phyloP scores from a whole-genome alignment of 2,888 invertebrate species.

The Cephus rjabovi region DNA sequence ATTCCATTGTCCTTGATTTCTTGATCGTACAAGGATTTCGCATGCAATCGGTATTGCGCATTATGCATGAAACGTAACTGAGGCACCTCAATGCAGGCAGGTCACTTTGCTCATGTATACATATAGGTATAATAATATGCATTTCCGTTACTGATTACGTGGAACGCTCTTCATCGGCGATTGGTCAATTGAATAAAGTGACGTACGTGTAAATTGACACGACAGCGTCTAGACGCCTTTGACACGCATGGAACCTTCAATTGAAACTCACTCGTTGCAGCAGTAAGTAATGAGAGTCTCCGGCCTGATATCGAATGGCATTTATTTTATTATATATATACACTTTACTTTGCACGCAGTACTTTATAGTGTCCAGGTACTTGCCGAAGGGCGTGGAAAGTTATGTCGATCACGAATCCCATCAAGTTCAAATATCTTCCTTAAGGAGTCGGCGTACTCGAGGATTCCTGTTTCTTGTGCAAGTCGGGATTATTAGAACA shows the following conservation, averaged over 20 bases:
- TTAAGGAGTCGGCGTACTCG: background rate
- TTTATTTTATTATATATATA: background rate
- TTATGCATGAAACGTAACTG: background rate
- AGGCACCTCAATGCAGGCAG: background rate
- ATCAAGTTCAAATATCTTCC: background rate
- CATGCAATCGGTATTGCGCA: background rate
- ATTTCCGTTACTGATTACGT: slow-evolving; percentile 52
- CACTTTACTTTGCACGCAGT: background rate
- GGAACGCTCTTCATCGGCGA: slow-evolving; percentile 51
- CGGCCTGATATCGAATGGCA: background rate
- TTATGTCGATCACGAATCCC: background rate
- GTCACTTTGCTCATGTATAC: background rate
- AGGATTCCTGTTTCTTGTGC: background rate
- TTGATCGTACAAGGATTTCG: background rate
- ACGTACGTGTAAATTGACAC: slow-evolving; percentile 52
- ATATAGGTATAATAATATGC: slow-evolving; percentile 48
- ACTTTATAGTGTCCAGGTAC: background rate
- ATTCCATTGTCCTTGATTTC: background rate
- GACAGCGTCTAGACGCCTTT: slow-evolving; percentile 61
- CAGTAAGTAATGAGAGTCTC: background rate
- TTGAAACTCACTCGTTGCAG: slow-evolving; percentile 13
- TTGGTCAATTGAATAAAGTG: slow-evolving; percentile 61
- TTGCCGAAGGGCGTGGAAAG: background rate
- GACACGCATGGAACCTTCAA: slow-evolving; percentile 37
- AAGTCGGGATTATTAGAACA: slow-evolving; percentile 12